These are phyloP conservation scores for Hedya salicella DNA, from an alignment of 2,888 invertebrate genomes.

Conservation along the genomic window DNA sequence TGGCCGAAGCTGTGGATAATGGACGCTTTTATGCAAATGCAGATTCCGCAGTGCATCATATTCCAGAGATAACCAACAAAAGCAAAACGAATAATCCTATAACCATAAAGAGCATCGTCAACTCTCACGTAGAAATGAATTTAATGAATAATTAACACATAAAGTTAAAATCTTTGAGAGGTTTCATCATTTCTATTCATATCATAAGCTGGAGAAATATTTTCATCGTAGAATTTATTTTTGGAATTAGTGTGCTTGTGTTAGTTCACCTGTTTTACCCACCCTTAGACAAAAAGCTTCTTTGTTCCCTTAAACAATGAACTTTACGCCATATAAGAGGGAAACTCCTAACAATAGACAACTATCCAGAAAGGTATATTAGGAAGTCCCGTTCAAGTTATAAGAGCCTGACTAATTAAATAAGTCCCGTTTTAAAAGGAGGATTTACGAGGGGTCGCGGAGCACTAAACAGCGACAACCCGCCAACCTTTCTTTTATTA, in stretches of 20 bases:
- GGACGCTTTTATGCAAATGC: conserved; percentile 83
- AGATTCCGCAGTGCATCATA: conserved; percentile 80
- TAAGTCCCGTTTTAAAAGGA: conserved; percentile 57
- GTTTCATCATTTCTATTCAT: background rate
- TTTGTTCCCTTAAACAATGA: conserved; percentile 41
- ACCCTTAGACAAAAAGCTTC: conserved; percentile 31
- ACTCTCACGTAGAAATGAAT: background rate
- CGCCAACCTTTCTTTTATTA: conserved; percentile 53
- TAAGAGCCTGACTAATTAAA: conserved; percentile 55
- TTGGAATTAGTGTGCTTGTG: background rate
- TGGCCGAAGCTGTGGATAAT: conserved; percentile 75
- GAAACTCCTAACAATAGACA: conserved; percentile 37
- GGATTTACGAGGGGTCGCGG: conserved; percentile 54
- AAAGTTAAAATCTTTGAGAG: background rate
- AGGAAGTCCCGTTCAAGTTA: conserved; percentile 32
- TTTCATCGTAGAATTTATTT: background rate
- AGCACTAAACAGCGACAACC: conserved; percentile 54
- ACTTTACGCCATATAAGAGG: conserved; percentile 29
- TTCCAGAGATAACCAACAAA: conserved; percentile 52
- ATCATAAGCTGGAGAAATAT: background rate
- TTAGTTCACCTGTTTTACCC: conserved; percentile 26
- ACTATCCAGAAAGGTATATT: conserved; percentile 37
- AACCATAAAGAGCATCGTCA: conserved; percentile 6
- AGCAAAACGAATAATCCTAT: conserved; percentile 49
- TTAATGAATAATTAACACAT: background rate